Evolutionary conservation across 2,113 vertebrate genomes (phyloP), one percentile per base, ranked within the genome.

Genomic region (Chamaea fasciata): DNA sequence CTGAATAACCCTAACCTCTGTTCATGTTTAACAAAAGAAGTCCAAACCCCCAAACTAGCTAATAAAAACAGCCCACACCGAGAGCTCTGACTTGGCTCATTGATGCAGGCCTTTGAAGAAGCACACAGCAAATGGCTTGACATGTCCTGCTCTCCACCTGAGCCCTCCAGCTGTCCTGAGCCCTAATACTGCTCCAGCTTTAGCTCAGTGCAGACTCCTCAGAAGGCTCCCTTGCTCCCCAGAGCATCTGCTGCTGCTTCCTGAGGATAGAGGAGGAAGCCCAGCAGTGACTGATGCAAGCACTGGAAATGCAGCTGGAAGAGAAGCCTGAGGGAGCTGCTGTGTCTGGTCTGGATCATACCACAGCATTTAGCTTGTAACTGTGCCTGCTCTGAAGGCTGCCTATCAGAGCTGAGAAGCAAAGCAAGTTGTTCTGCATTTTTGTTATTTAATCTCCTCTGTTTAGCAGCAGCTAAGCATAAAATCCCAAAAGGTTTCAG

Each of bases 101-200:
- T 60, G 39, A 13, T 7, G 5, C 23, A 71, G 35, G 23, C 26
- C 28, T 39, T 53, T 23, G 64, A 49, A 70, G 62, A 27, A 68
- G 18, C 27, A 33, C 4, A 3, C 21, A 53, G 53, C 7, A 9
- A 30, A 33, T 37, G 37, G 9, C 9, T 69, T 11, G 21, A 3
- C 7, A 2, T 0, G 13, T 69, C n/a, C 41, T 79, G 11, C 52
- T 68, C 44, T 3, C 21, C 27, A 10, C 23, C 31, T 31, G 20
- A 69, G 53, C 4, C 26, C 62, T 6, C 9, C 44, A 83, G 37
- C 67, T 46, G 4, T 19, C 35, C 47, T 9, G 27, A 50, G 11
- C 67, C 42, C 49, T 7, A 11, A 15, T 0, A 0, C 63, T 52
- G 57, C 53, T 30, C 2, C 6, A 23, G 31, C 42, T 1, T 28